Conservation (phyloP, 2,888 invertebrate species). For the Chrysodeixis includens region DNA sequence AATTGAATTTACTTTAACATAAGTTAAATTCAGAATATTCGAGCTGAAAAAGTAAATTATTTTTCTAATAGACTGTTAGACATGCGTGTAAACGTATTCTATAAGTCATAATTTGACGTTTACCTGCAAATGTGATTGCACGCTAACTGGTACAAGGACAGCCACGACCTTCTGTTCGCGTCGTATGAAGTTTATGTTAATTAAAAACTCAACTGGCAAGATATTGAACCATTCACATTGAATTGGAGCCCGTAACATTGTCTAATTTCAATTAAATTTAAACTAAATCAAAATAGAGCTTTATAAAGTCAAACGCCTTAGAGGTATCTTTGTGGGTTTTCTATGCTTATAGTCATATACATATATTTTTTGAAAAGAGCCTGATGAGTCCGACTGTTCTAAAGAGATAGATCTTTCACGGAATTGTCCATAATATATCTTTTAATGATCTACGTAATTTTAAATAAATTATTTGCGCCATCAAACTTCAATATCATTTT, state of each 20-base stretch:
- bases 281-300: background rate
- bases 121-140: slow-evolving; percentile 78
- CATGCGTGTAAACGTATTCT: slow-evolving; percentile 43
- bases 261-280: background rate
- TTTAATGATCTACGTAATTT: too few species aligned
- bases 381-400: too few species aligned
- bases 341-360: too few species aligned
- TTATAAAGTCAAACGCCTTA: too few species aligned
- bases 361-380: too few species aligned
- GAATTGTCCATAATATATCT: too few species aligned
- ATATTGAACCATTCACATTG: slow-evolving; percentile 23
- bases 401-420: too few species aligned
- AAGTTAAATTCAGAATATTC: background rate
- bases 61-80: slow-evolving; percentile 30
- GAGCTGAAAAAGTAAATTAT: slow-evolving; percentile 5
- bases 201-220: slow-evolving; percentile 40
- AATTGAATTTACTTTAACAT: background rate
- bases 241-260: slow-evolving; percentile 12
- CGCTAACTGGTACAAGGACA: slow-evolving; percentile 80
- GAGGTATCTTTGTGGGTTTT: too few species aligned
- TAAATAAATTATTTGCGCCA: too few species aligned
- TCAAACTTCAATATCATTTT: too few species aligned
- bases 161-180: slow-evolving; percentile 69
- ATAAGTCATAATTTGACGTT: slow-evolving; percentile 75
- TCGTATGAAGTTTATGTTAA: slow-evolving; percentile 67